A percentile compares a stretch with the other conserved stretches of the same genome.
These are phyloP conservation scores for Palythoa grandis DNA, from an alignment of 92 coral and sea anemone species.

Conservation along the genomic window DNA sequence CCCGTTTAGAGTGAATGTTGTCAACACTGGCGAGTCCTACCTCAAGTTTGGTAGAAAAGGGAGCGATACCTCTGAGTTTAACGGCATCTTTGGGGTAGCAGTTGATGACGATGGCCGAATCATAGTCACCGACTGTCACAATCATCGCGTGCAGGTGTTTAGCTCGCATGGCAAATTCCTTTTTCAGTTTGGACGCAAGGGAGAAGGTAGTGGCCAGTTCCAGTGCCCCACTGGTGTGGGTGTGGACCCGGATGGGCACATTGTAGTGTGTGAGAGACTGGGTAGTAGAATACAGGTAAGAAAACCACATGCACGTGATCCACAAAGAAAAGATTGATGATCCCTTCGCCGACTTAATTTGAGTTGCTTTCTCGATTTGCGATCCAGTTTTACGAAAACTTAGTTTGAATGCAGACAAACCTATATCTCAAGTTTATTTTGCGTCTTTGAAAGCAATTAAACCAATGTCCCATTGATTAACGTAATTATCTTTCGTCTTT, in stretches of 20 bases:
- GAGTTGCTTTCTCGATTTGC: background rate
- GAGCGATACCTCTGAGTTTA: constrained; percentile 90
- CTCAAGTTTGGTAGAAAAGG: constrained; percentile 94
- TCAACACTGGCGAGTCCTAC: constrained; percentile 79
- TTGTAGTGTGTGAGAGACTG: constrained; percentile 96
- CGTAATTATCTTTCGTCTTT: too few relatives aligned
- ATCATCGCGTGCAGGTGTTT: constrained; percentile 98
- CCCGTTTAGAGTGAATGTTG: constrained; percentile 93
- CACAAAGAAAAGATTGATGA: too few relatives aligned
- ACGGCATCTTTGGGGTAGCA: constrained; percentile 98
- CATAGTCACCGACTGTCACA: constrained; percentile 96
- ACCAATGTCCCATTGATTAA: too few relatives aligned
- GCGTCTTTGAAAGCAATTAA: too few relatives aligned
- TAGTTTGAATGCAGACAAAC: too few relatives aligned
- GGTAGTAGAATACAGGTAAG: constrained; percentile 92
- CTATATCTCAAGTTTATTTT: too few relatives aligned
- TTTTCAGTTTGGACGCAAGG: constrained; percentile 99
- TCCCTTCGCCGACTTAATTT: background rate
- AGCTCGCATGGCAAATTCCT: constrained; percentile 90
- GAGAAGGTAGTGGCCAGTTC: constrained; percentile 98
- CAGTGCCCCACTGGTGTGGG: constrained; percentile 99
- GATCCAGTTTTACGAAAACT: background rate
- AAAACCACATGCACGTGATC: background rate
- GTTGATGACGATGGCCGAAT: constrained; percentile 97
- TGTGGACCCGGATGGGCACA: constrained; percentile 92